Evolutionary conservation across 2,797 vertebrate genomes (phyloP).

Genomic region (Coilia nasus): DNA sequence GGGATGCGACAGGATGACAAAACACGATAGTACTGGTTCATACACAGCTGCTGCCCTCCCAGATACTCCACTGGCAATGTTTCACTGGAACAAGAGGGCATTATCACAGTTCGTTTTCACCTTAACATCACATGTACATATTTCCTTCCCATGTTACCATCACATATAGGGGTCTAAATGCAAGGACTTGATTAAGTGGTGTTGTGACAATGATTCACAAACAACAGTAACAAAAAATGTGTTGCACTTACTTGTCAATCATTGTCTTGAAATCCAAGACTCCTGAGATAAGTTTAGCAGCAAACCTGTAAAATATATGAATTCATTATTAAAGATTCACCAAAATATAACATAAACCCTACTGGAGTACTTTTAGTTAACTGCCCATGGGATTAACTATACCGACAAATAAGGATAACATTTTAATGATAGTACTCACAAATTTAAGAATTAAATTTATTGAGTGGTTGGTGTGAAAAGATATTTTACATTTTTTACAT

Average conservation of each 20-base stretch:
- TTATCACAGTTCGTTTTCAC: background rate
- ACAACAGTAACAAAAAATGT: background rate
- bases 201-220: background rate
- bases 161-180: too few species aligned
- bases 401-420: background rate
- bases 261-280: conserved; percentile 94
- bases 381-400: background rate
- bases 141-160: too few species aligned
- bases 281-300: conserved; percentile 91
- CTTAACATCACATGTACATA: background rate
- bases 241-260: conserved; percentile 91
- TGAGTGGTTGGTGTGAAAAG: too few species aligned
- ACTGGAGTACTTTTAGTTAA: background rate
- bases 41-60: conserved; percentile 87
- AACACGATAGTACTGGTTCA: conserved; percentile 97
- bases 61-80: conserved; percentile 88
- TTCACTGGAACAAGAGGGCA: conserved; percentile 76
- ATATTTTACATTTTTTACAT: too few species aligned
- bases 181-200: background rate
- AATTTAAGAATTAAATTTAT: too few species aligned
- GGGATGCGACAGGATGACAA: conserved; percentile 94
- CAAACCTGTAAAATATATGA: conserved; percentile 77
- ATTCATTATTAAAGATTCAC: background rate
- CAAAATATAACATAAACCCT: background rate
- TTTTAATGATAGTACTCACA: too few species aligned